phyloP scores from a whole-genome alignment of 2,113 vertebrate genomes.

The Otocyon megalotis region DNA sequence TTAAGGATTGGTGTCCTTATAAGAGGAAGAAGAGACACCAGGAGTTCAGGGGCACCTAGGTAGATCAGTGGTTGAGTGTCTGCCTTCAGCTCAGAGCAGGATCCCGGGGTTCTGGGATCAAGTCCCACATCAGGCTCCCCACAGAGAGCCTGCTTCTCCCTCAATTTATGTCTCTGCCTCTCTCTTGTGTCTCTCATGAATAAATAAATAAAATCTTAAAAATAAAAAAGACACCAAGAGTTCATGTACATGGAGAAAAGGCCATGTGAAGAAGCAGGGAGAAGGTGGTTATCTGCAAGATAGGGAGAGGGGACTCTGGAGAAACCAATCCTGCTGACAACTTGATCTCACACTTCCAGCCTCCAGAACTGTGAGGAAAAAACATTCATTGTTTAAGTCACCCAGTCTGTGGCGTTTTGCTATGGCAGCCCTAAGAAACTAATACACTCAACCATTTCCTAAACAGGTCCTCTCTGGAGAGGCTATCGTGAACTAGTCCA shows the following conservation, averaged over 20 bases:
- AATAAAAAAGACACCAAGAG: no score
- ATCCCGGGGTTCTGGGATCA: no score
- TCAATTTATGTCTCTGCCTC: no score
- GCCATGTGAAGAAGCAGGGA: no score
- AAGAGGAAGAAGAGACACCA: background rate
- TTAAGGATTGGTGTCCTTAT: background rate
- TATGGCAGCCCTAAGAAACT: background rate
- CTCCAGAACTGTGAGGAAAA: background rate
- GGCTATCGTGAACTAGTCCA: background rate
- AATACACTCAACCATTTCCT: background rate
- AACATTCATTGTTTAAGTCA: background rate
- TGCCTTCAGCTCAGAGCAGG: no score
- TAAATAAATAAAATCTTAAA: no score
- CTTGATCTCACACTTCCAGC: background rate
- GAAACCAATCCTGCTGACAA: background rate
- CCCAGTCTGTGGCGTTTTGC: background rate
- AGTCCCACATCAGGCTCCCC: no score
- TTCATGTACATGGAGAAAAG: background rate
- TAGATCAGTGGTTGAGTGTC: no score
- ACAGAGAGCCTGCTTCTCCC: no score
- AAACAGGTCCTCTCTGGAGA: background rate
- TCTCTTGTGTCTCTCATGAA: no score
- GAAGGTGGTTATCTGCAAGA: background rate
- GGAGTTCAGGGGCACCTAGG: no score
- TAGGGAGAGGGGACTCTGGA: background rate